Evolutionary conservation across 2,888 invertebrate species (phyloP).

Genomic region (Xestia sexstrigata): DNA sequence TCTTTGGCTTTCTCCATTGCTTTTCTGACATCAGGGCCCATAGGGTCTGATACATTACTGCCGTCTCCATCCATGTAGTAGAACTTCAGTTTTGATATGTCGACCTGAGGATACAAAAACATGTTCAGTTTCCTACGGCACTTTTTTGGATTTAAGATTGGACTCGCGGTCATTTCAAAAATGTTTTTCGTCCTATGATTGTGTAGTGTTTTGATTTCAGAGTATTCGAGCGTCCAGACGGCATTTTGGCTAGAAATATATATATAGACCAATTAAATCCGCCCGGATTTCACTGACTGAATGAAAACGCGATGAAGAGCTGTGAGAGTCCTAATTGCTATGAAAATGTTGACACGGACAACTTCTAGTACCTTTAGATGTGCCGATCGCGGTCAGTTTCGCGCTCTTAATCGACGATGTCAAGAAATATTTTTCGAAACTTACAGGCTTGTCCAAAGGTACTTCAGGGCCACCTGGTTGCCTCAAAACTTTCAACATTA

Average conservation of each 20-base stretch:
- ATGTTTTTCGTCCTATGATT: background rate
- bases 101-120: conserved; percentile 83
- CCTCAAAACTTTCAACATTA: conserved; percentile 93
- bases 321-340: background rate
- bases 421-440: conserved; percentile 32
- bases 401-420: background rate
- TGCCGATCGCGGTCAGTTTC: background rate
- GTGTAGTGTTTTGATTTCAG: background rate
- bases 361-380: background rate
- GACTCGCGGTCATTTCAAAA: background rate
- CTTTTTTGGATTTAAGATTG: background rate
- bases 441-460: conserved; percentile 85
- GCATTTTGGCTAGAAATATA: background rate
- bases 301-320: background rate
- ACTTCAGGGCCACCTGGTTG: conserved; percentile 86
- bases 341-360: background rate
- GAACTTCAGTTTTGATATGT: conserved; percentile 92
- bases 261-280: too few species aligned
- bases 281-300: too few species aligned
- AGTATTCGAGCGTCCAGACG: background rate
- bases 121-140: background rate
- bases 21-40: conserved; percentile 90
- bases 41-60: conserved; percentile 91
- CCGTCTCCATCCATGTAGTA: conserved; percentile 96
- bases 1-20: conserved; percentile 90